Conservation (phyloP, 2,113 vertebrate genomes). For the Balaenoptera acutorostrata region DNA sequence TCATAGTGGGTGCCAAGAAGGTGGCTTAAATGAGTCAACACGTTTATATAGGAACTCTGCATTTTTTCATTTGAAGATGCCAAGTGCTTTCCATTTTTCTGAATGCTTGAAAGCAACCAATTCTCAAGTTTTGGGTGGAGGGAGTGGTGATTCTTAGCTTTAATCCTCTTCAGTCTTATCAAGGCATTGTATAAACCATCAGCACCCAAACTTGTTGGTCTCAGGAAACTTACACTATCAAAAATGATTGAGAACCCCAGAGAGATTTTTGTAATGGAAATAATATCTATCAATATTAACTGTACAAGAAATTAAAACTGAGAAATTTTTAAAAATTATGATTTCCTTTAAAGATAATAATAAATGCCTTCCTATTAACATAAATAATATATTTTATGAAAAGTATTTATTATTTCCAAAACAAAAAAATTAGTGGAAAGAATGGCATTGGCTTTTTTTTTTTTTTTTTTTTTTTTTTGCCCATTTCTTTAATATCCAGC, state of each 20-base stretch:
- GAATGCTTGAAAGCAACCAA: background rate
- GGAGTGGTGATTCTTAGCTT: background rate
- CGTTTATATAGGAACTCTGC: background rate
- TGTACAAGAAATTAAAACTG: background rate
- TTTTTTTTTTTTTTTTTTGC: background rate
- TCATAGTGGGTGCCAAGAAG: background rate
- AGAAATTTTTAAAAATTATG: background rate
- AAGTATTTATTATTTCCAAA: background rate
- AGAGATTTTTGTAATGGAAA: background rate
- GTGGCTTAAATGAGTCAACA: background rate
- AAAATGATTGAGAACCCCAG: background rate
- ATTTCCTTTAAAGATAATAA: background rate
- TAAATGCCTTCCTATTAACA: background rate
- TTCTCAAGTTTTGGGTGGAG: background rate
- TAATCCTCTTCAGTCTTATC: background rate
- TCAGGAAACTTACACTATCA: background rate
- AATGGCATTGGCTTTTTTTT: background rate
- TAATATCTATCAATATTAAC: background rate
- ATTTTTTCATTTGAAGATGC: background rate
- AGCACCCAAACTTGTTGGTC: background rate
- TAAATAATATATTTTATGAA: background rate
- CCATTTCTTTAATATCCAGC: background rate
- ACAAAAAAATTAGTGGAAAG: background rate
- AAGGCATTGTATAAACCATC: background rate
- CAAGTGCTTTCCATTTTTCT: background rate